Base-by-base conservation (phyloP, 1,140 invertebrate species). In the Drosophila punjabiensis region DNA sequence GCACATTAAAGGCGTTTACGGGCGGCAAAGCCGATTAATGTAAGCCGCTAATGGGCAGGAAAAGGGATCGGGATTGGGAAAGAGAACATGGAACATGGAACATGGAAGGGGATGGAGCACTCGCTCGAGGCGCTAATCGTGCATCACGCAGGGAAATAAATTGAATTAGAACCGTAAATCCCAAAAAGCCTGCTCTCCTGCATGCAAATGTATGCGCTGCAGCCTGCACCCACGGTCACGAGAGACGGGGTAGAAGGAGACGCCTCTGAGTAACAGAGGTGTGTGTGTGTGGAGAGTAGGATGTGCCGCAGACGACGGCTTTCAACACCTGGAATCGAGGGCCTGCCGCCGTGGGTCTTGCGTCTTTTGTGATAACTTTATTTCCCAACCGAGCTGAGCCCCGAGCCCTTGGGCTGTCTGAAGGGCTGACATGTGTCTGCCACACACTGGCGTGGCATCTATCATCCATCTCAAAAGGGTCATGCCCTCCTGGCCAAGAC, bases 81-180 rank as follows among this genome's bases (percentile, higher is more conserved):
- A 24, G 24, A 24, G 24, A 24, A 24, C 24, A 24, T 24, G 24
- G 24, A 24, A 24, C 24, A 24, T 24, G 24, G 24, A 33, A 18
- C 7, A 8, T 9, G 39, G 14, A 33, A 33, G 41, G 55, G 35
- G 39, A 14, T 24, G 24, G 52, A 14, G 33, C 35, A 39, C 43
- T 60, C 65, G 52, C 76, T 79, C 52, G 37, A 52, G 58, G 76
- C 65, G 63, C 50, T 78, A 78, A 78, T 78, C 76, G 76, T 78
- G 76, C 58, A 45, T 53, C 71, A 75, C 56, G 71, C 71, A 75
- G 69, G 32, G 71, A 75, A 78, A 78, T 78, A 79, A 79, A 79
- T 79, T 78, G 48, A 79, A 79, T 70, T 79, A 79, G 76, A 79
- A 79, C 76, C 76, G 65, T 79, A 78, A 77, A 78, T 62, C 71